A percentile compares a stretch with the other conserved stretches of the same genome.
These are phyloP conservation scores for Oreochromis mossambicus DNA, from an alignment of 2,797 vertebrate genomes.

Conservation along the genomic window DNA sequence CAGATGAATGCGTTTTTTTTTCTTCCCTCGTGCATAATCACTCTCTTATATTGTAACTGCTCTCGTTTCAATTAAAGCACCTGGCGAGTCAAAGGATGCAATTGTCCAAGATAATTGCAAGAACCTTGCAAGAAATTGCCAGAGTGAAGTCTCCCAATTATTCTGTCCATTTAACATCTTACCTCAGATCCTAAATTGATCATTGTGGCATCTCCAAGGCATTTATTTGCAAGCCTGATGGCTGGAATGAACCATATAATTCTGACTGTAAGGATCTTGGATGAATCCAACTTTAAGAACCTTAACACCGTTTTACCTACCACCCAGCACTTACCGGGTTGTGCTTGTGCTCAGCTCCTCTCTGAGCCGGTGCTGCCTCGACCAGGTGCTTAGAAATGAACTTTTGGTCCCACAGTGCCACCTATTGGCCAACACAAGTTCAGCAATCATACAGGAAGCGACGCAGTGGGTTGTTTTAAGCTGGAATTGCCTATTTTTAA, in stretches of 20 bases:
- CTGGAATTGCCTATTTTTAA: not conserved
- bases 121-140: conserved; percentile 9
- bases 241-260: not conserved
- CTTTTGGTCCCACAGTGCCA: conserved; percentile 65
- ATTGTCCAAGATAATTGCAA: conserved; percentile 4
- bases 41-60: not conserved
- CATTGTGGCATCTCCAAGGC: not conserved
- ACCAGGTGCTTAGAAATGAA: not conserved
- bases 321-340: not conserved
- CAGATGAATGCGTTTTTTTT: not conserved
- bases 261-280: not conserved
- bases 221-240: conserved; percentile 3
- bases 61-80: conserved; percentile 19
- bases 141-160: conserved; percentile 20
- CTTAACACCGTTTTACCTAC: not conserved
- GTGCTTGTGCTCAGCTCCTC: not conserved
- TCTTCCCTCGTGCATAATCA: not conserved
- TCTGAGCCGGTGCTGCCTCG: not conserved
- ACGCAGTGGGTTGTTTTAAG: not conserved
- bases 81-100: conserved; percentile 1
- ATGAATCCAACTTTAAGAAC: not conserved
- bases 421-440: conserved; percentile 35
- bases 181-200: conserved; percentile 33
- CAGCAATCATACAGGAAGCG: not conserved
- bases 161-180: conserved; percentile 37